Evolutionary conservation across 1,140 invertebrate genomes (phyloP).

Genomic region (Heliconius eleuchia): DNA sequence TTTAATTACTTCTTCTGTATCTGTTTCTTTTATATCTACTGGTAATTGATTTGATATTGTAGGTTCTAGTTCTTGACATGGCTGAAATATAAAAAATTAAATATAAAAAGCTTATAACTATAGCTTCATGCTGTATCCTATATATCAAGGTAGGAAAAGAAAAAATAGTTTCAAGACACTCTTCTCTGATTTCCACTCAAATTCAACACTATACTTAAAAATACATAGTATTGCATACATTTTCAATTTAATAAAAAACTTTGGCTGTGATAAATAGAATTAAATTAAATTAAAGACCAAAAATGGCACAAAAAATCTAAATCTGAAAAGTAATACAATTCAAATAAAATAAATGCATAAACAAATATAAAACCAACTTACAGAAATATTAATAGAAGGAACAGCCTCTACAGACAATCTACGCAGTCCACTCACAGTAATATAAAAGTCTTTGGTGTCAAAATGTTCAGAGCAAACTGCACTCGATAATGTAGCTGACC

Average conservation of each 20-base stretch:
- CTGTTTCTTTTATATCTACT: constrained; percentile 48
- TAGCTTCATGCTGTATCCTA: too few species aligned
- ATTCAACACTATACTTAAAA: too few species aligned
- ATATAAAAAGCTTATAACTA: not conserved
- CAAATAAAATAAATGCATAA: not conserved
- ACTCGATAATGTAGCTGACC: constrained; percentile 56
- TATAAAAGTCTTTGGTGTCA: constrained; percentile 55
- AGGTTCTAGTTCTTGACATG: constrained; percentile 52
- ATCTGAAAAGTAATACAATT: not conserved
- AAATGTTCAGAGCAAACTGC: constrained; percentile 69
- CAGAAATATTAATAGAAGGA: constrained; percentile 64
- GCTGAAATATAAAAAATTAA: constrained; percentile 37
- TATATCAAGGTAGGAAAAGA: too few species aligned
- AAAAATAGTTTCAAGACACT: too few species aligned
- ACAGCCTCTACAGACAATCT: constrained; percentile 53
- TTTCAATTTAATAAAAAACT: too few species aligned
- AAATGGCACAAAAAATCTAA: not conserved
- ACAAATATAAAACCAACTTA: not conserved
- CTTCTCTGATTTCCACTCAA: too few species aligned
- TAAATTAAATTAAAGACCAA: too few species aligned
- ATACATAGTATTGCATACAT: too few species aligned
- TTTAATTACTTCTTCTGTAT: constrained; percentile 58
- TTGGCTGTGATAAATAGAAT: too few species aligned
- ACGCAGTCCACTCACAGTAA: constrained; percentile 59
- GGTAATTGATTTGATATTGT: constrained; percentile 53